Percentiles rank a stretch among this genome's conserved stretches.
Evolutionary conservation across 2,797 vertebrate species (phyloP).

Genomic region (Trematomus bernacchii): DNA sequence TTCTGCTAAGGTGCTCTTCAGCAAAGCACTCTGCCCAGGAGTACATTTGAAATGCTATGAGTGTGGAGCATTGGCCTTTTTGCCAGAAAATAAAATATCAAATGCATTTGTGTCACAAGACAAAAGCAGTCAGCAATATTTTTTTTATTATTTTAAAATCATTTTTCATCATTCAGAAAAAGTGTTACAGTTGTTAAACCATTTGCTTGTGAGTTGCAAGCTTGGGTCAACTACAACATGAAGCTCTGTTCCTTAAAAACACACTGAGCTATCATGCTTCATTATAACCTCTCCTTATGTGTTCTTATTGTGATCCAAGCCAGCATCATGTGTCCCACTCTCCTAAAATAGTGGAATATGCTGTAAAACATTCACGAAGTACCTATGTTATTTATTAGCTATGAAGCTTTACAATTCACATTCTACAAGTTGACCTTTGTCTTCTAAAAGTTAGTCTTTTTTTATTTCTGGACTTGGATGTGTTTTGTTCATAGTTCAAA

Average conservation of each 20-base stretch:
- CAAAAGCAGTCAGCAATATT: background rate
- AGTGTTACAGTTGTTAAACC: background rate
- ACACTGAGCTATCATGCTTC: background rate
- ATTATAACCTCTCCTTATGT: background rate
- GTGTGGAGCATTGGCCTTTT: background rate
- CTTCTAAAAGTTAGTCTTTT: background rate
- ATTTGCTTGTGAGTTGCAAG: background rate
- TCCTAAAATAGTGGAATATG: background rate
- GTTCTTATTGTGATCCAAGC: background rate
- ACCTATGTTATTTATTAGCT: background rate
- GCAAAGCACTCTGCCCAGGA: background rate
- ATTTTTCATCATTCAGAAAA: background rate
- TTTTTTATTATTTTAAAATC: background rate
- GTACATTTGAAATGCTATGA: background rate
- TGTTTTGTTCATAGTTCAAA: too few relatives aligned
- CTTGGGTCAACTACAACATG: background rate
- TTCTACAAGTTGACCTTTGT: slow-evolving; percentile 4
- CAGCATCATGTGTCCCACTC: background rate
- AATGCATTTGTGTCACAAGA: background rate
- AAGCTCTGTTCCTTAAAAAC: background rate
- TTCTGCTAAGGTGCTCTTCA: background rate
- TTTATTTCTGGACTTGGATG: too few relatives aligned
- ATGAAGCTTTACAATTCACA: background rate
- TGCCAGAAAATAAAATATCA: background rate
- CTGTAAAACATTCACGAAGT: background rate